Conservation (phyloP, 2,888 invertebrate genomes). For the Drosophila meridionalis region DNA sequence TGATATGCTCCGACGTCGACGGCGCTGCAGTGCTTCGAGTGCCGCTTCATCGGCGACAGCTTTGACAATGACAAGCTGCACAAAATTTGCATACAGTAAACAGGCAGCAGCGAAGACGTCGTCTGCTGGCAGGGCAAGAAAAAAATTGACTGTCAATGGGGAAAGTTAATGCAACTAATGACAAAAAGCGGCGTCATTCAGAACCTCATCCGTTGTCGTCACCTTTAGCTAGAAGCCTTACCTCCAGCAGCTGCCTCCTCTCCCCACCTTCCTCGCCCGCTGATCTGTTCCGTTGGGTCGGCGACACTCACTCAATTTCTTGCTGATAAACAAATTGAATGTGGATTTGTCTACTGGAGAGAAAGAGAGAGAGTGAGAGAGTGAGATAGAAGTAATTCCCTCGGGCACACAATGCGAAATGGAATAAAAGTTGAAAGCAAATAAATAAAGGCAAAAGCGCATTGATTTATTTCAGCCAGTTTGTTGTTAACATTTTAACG, state of each 20-base stretch:
- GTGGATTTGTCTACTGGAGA: constrained; percentile 58
- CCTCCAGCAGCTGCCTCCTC: neutral
- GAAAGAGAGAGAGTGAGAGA: neutral
- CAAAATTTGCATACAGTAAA: constrained; percentile 62
- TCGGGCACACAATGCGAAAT: constrained; percentile 48
- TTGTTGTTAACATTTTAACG: constrained; percentile 82
- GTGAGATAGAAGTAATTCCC: constrained; percentile 20
- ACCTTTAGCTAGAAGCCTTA: constrained; percentile 37
- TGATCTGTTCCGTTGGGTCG: constrained; percentile 30
- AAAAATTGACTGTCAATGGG: constrained; percentile 75
- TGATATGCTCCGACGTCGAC: constrained; percentile 20
- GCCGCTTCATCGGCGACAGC: constrained; percentile 41
- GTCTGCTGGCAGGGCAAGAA: constrained; percentile 1
- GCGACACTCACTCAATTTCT: constrained; percentile 79
- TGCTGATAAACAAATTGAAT: constrained; percentile 84
- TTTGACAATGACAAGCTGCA: constrained; percentile 66
- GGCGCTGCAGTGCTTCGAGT: constrained; percentile 15
- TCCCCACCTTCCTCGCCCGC: rapidly evolving
- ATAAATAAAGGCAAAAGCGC: constrained; percentile 77
- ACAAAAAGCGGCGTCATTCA: constrained; percentile 61
- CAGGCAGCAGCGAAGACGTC: constrained; percentile 29
- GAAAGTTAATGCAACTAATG: constrained; percentile 78
- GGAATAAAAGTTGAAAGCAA: constrained; percentile 75
- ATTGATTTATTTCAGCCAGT: constrained; percentile 78
- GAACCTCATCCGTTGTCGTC: constrained; percentile 41